These are phyloP conservation scores for Bursaphelenchus okinawaensis DNA, from an alignment of 2,888 invertebrate genomes.

Conservation along the genomic window DNA sequence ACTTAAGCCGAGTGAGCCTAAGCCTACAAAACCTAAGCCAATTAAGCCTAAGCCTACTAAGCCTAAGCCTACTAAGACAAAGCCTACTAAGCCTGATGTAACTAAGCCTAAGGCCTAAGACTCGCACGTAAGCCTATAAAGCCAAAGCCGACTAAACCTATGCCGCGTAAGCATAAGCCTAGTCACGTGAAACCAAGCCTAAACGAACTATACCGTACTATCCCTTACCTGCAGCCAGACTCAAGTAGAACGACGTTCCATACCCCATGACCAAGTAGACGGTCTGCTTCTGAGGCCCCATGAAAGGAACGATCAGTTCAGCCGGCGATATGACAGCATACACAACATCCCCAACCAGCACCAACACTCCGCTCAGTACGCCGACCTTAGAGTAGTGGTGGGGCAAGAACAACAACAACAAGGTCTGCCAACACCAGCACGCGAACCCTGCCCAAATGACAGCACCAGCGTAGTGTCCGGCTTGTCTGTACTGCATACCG, in stretches of 20 bases:
- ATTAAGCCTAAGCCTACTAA: too few relatives aligned
- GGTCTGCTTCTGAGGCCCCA: slow-evolving; percentile 34
- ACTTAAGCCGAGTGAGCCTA: too few relatives aligned
- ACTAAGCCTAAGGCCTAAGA: too few relatives aligned
- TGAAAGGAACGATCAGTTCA: slow-evolving; percentile 46
- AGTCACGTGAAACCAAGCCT: too few relatives aligned
- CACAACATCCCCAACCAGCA: slow-evolving; percentile 39
- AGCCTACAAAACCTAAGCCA: too few relatives aligned
- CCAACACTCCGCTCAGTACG: slow-evolving; percentile 37
- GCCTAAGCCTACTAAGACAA: too few relatives aligned
- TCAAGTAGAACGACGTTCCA: slow-evolving; percentile 51
- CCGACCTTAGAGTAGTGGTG: slow-evolving; percentile 40
- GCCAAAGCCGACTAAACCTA: too few relatives aligned
- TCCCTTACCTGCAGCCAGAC: slow-evolving; percentile 40
- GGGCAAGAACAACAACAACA: slow-evolving; percentile 44
- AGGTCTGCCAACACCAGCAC: slow-evolving; percentile 42
- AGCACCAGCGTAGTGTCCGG: slow-evolving; percentile 51
- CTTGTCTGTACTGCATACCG: slow-evolving; percentile 46
- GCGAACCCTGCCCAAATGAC: slow-evolving; percentile 33
- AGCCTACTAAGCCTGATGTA: too few relatives aligned
- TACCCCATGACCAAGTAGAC: slow-evolving; percentile 40
- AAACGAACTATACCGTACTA: too few relatives aligned
- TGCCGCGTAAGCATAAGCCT: too few relatives aligned
- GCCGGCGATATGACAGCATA: slow-evolving; percentile 41
- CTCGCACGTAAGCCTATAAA: too few relatives aligned